phyloP scores from a whole-genome alignment of 1,140 invertebrate species.

The Pachypsylla venusta region DNA sequence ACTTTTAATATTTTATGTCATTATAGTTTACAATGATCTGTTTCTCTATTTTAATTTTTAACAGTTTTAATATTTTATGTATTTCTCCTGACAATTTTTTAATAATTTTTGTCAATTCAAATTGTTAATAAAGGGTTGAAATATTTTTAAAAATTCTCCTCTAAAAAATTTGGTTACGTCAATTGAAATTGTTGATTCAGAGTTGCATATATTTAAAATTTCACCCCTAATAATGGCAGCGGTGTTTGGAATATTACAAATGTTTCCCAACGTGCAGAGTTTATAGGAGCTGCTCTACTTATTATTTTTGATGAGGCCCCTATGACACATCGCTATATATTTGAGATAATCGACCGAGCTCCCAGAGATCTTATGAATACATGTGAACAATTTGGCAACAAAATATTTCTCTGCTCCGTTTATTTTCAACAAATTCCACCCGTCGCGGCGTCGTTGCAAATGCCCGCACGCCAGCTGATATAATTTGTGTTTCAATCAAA shows the following conservation, averaged over 20 bases:
- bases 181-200: too few species aligned
- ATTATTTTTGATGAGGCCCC: slow-evolving; percentile 27
- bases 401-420: slow-evolving; percentile 23
- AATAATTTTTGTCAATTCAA: too few species aligned
- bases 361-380: slow-evolving; percentile 19
- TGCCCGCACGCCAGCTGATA: slow-evolving; percentile 19
- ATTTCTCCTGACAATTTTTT: too few species aligned
- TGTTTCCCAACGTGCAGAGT: slow-evolving; percentile 7
- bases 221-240: too few species aligned
- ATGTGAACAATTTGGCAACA: slow-evolving; percentile 23
- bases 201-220: too few species aligned
- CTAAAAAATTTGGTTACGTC: too few species aligned
- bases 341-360: slow-evolving; percentile 21
- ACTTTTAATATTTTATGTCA: too few species aligned
- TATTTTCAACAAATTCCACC: slow-evolving; percentile 24
- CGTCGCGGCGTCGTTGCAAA: slow-evolving; percentile 16
- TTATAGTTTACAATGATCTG: too few species aligned
- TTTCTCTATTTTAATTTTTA: too few species aligned
- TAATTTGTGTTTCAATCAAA: slow-evolving; percentile 18
- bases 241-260: slow-evolving; percentile 15
- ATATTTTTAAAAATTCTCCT: too few species aligned
- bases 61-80: too few species aligned
- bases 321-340: slow-evolving; percentile 22
- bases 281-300: slow-evolving; percentile 17
- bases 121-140: too few species aligned